Evolutionary conservation across 2,888 invertebrate genomes (phyloP), one percentile per base, ranked within the genome.

Genomic region (Parelbella ahira): DNA sequence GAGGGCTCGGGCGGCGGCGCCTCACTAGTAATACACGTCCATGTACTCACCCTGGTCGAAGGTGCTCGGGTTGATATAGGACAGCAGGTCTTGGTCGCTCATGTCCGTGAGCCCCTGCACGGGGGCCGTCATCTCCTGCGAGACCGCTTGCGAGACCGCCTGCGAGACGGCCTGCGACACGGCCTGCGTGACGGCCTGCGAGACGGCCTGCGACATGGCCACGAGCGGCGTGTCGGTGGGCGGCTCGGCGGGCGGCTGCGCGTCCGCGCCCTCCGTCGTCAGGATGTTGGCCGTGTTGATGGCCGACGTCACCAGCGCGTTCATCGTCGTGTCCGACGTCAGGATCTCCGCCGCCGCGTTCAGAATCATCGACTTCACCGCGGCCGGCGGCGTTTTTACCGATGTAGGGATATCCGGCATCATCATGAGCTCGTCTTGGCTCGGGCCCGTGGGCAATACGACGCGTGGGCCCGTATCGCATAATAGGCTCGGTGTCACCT

Each of bases 51-150:
- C 91, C 89, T 92, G 93, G 81, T 95, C 96, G 75, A 96, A 96
- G 74, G 94, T 94, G 88, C 93, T 94, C 34, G 96, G 94, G 88
- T 96, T 95, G 56, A 96, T 96, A 80, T 95, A 94, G 72, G 93
- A 95, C 56, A 96, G 90, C 56, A 96, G 89, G 81, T 96, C 96
- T 76, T 93, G 93, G 74, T 96, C 96, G 50, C 94, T 94, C 92
- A 96, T 94, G 60, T 93, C 91, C 4, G 94, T 93, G 55, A 96
- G 89, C 29, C 93, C 91, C 65, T 93, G 93, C 37, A 86, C 87
- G 88, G 93, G 78, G 90, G 90, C 88, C 54, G 81, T 71, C 73
- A 90, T 89, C 63, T 88, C 88, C 56, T 87, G 84, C 47, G 77
- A 69, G 30, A 88, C 87, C 48, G 83, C 84, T 54, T 86, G 82